These are phyloP conservation scores for Rhamnusium bicolor DNA, from an alignment of 2,888 invertebrate species.

Conservation along the genomic window DNA sequence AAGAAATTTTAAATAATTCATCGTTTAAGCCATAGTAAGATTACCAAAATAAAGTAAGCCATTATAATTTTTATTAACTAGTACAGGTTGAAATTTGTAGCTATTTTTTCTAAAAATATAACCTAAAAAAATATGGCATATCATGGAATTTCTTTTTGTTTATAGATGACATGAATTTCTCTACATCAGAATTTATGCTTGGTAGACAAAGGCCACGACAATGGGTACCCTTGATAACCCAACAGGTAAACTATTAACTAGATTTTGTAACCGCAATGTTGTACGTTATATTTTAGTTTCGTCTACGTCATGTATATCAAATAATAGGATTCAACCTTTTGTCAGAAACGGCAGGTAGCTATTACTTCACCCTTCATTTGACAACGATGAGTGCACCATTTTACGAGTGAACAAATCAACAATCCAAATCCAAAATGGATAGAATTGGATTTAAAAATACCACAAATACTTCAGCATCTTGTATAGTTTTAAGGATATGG, in stretches of 20 bases:
- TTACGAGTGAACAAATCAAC: conserved; percentile 84
- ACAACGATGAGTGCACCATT: conserved; percentile 88
- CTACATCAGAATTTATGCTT: conserved; percentile 71
- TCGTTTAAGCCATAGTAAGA: not conserved
- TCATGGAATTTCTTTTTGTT: not conserved
- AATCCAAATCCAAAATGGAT: conserved; percentile 86
- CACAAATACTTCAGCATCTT: conserved; percentile 71
- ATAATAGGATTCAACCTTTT: conserved; percentile 78
- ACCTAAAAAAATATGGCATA: conserved; percentile 1
- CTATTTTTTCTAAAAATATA: not conserved
- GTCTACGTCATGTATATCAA: conserved; percentile 85
- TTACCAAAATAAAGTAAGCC: conserved; percentile 12
- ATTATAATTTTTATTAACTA: not conserved
- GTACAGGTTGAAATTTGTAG: not conserved
- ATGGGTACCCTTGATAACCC: conserved; percentile 87
- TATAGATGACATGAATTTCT: conserved; percentile 67
- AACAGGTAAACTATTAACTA: conserved; percentile 77
- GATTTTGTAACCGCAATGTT: not conserved
- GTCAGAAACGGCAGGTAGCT: conserved; percentile 74
- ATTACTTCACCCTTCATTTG: conserved; percentile 86
- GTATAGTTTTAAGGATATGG: conserved; percentile 73
- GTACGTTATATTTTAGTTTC: conserved; percentile 73
- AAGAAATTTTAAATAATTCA: not conserved
- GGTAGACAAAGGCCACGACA: conserved; percentile 80
- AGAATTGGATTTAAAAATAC: conserved; percentile 81